Percentiles rank a stretch among this genome's conserved stretches.
Conservation (phyloP, 2,113 vertebrate genomes). For the Zingel zingel region DNA sequence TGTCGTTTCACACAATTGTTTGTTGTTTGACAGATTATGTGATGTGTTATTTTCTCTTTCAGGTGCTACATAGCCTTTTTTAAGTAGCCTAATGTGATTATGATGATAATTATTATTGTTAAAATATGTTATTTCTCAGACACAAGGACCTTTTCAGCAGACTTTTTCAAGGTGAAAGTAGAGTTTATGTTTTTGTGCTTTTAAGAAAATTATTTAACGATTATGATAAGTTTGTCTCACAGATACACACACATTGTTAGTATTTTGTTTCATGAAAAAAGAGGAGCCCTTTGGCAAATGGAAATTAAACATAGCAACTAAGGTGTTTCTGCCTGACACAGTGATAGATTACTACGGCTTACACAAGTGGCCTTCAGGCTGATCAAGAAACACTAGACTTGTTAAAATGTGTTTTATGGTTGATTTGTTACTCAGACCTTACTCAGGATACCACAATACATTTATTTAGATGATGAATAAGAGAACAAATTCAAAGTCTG, state of each 20-base stretch:
- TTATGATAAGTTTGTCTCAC: slow-evolving; percentile 10
- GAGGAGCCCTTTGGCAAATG: slow-evolving; percentile 46
- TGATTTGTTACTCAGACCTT: slow-evolving; percentile 10
- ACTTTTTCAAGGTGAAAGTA: neutral
- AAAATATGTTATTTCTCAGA: neutral
- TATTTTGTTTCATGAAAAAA: slow-evolving; percentile 32
- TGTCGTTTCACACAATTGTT: neutral
- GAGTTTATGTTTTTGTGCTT: neutral
- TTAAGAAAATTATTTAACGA: slow-evolving; percentile 12
- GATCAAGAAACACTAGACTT: slow-evolving; percentile 10
- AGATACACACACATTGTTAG: slow-evolving; percentile 4
- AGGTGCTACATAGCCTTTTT: no score
- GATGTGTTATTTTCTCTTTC: neutral
- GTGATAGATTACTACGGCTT: slow-evolving; percentile 54
- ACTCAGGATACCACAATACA: neutral
- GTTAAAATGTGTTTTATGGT: slow-evolving; percentile 13
- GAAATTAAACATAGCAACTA: slow-evolving; percentile 47
- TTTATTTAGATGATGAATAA: slow-evolving; percentile 4
- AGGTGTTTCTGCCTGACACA: slow-evolving; percentile 26
- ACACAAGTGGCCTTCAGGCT: slow-evolving; percentile 38
- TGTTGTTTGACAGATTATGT: slow-evolving; percentile 22
- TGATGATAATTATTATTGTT: neutral
- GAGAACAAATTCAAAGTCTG: neutral
- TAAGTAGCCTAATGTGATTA: neutral
- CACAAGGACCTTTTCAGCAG: neutral